These are phyloP conservation scores for Leptocoma aspasia DNA, from an alignment of 2,113 vertebrate species.

Conservation along the genomic window DNA sequence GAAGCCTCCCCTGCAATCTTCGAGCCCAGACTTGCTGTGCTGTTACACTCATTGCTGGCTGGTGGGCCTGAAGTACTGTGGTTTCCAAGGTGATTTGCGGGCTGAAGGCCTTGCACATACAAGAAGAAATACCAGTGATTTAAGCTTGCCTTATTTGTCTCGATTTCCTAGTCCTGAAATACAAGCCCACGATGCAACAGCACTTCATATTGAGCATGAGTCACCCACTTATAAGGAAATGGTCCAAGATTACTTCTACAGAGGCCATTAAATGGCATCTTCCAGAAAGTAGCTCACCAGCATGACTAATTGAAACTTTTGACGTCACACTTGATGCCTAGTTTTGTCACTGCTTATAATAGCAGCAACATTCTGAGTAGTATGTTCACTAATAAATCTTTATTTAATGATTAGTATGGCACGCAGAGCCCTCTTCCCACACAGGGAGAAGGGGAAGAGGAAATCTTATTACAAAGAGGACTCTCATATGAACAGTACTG, in stretches of 20 bases:
- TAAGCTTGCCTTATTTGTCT: neutral
- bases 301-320: neutral
- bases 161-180: neutral
- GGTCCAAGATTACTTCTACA: neutral
- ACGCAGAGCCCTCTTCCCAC: rapidly evolving
- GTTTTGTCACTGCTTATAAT: neutral
- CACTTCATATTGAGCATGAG: neutral
- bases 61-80: neutral
- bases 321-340: neutral
- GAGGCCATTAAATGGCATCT: neutral
- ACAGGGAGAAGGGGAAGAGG: neutral
- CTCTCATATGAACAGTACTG: neutral
- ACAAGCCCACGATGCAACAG: neutral
- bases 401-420: neutral
- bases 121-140: neutral
- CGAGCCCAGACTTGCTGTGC: neutral
- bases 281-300: neutral
- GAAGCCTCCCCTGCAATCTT: neutral
- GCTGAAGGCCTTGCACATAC: neutral
- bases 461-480: neutral
- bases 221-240: neutral
- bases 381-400: neutral
- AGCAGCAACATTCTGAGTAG: neutral
- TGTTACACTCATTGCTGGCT: neutral
- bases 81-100: constrained; percentile 10